phyloP scores from a whole-genome alignment of 2,797 vertebrate species.

The Triplophysa yarkandensis region DNA sequence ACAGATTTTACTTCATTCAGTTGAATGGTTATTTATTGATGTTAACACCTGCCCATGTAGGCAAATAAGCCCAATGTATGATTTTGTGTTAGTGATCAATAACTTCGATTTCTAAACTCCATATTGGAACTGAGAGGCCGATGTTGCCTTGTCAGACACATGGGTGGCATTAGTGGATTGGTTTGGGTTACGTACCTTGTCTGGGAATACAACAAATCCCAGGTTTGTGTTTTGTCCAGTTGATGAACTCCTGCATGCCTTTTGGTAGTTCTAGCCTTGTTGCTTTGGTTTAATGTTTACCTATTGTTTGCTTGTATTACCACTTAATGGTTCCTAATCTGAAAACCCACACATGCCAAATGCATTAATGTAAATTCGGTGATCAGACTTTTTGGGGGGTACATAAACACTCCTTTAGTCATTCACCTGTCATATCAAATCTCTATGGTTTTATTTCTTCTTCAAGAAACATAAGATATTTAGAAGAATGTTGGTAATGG shows the following conservation, averaged over 20 bases:
- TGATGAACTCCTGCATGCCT: background rate
- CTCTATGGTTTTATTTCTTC: too few species aligned
- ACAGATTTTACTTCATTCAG: too few species aligned
- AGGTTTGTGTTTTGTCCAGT: background rate
- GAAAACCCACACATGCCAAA: background rate
- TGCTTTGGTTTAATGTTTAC: background rate
- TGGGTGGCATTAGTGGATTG: background rate
- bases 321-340: background rate
- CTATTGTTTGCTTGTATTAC: constrained; percentile 28
- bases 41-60: too few species aligned
- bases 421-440: too few species aligned
- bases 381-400: background rate
- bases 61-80: background rate
- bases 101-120: background rate
- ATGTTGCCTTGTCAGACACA: background rate
- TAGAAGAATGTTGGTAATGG: too few species aligned
- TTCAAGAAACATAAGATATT: too few species aligned
- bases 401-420: background rate
- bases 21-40: too few species aligned
- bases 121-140: background rate
- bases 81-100: background rate
- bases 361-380: too few species aligned
- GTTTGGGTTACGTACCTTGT: background rate
- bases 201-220: background rate
- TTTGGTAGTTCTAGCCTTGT: background rate